Conservation (phyloP, 2,888 invertebrate species). For the Teleogryllus oceanicus region DNA sequence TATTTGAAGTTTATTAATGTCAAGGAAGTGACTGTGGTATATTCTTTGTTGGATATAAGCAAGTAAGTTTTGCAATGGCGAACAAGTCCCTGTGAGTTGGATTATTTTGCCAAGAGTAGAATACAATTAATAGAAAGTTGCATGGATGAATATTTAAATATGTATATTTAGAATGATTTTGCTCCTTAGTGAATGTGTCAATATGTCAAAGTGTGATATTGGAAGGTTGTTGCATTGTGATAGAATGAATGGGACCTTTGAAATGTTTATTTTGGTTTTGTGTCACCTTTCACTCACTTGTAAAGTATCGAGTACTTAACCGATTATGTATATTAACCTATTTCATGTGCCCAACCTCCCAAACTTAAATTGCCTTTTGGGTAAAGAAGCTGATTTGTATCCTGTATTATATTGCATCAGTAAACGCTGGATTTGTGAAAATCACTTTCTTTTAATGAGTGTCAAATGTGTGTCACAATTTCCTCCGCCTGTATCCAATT, state of each 20-base stretch:
- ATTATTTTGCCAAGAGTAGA: constrained; percentile 4
- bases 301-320: constrained; percentile 9
- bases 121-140: background rate
- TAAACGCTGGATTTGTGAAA: constrained; percentile 18
- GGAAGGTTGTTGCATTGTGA: background rate
- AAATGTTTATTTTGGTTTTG: constrained; percentile 18
- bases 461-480: too few relatives aligned
- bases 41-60: background rate
- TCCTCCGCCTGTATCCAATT: too few relatives aligned
- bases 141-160: constrained; percentile 4
- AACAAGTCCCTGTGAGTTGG: background rate
- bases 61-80: background rate
- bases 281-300: background rate
- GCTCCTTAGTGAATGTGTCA: constrained; percentile 1
- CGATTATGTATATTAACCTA: background rate
- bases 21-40: too few relatives aligned
- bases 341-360: constrained; percentile 18
- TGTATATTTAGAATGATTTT: constrained; percentile 18
- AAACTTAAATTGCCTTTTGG: constrained; percentile 18
- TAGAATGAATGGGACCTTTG: background rate
- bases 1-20: too few relatives aligned
- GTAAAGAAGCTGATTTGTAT: constrained; percentile 3
- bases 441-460: too few relatives aligned
- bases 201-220: background rate
- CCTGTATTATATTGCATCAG: constrained; percentile 18